Evolutionary conservation across 2,888 invertebrate genomes (phyloP), one percentile per base, ranked within the genome.

Genomic region (Eilema griseolum): DNA sequence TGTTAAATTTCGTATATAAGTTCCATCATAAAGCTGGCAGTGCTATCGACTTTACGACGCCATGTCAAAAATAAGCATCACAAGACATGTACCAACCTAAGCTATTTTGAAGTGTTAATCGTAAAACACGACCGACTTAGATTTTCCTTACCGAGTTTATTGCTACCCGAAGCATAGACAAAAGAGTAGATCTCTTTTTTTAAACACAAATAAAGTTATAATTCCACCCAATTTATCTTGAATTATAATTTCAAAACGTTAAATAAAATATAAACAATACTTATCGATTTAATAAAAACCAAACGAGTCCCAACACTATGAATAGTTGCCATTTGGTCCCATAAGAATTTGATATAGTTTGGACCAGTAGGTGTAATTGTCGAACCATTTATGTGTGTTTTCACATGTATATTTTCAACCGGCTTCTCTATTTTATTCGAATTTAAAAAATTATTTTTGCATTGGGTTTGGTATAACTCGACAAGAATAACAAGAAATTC

Each of bases 61-160:
- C 26, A 24, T 33, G 31, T 33, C 28, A 26, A 33, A 67, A 61
- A 59, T 66, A 66, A 66, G 61, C 20, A 56, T 67, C 61, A 61
- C 31, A 64, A 56, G 61, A 56, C 24, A 24, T 31, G 4, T n/a
- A n/a, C n/a, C n/a, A n/a, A n/a, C n/a, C n/a, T 26, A 57, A 62
- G 68, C 33, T 68, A 69, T 63, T 60, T 69, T 64, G 24, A 69
- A 64, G 69, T 23, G 28, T 64, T 23, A 59, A 64, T 23, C 60
- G 57, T 69, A 63, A 69, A 60, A 62, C n/a, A 41, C 11, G 26
- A 8, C n/a, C 14, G 37, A 68, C n/a, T 66, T 41, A 63, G 57
- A 59, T 41, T 62, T 37, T 63, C 28, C 68, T 57, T 37, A 1
- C 16, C 24, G 12, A 33, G 52, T 56, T 56, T 62, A 62, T 68